phyloP scores from a whole-genome alignment of 2,113 vertebrate species.

The Montifringilla adamsi region DNA sequence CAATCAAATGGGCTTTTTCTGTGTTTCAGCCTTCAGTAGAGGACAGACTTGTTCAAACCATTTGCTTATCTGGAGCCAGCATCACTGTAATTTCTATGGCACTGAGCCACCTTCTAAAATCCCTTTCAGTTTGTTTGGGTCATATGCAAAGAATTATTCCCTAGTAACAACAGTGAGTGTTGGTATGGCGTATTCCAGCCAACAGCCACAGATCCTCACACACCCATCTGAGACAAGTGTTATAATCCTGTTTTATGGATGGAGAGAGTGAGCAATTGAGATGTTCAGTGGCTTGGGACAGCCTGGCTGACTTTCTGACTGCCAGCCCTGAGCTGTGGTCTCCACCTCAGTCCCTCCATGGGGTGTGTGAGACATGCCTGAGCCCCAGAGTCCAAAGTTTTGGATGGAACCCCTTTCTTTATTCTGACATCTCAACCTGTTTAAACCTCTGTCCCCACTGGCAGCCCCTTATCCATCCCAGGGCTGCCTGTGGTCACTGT shows the following conservation, averaged over 20 bases:
- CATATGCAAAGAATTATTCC: background rate
- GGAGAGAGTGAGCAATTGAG: background rate
- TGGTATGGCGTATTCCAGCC: background rate
- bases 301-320: background rate
- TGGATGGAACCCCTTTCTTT: background rate
- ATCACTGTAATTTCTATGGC: background rate
- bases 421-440: background rate
- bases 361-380: background rate
- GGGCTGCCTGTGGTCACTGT: background rate
- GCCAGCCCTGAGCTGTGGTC: background rate
- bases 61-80: background rate
- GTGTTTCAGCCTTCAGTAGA: background rate
- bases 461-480: background rate
- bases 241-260: background rate
- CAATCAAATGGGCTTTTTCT: background rate
- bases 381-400: background rate
- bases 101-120: background rate
- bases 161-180: background rate
- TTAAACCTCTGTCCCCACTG: background rate
- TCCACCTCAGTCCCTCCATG: background rate
- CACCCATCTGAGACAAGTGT: constrained; percentile 30
- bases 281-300: background rate
- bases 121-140: background rate
- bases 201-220: constrained; percentile 14
- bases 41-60: background rate